phyloP scores from a whole-genome alignment of 2,113 vertebrate species.

The Phylloscopus trochiloides region DNA sequence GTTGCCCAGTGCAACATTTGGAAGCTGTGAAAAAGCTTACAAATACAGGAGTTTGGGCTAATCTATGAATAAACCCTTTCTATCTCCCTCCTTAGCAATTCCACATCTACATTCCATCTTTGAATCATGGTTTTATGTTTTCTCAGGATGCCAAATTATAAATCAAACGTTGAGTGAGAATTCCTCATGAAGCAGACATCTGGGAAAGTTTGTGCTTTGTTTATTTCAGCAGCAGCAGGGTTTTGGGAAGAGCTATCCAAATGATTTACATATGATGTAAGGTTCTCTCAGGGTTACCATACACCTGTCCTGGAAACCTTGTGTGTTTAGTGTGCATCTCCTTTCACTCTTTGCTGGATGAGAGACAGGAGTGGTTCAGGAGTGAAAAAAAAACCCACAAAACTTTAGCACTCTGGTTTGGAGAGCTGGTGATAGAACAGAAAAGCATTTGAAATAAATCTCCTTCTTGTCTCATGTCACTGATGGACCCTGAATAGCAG shows the following conservation, averaged over 20 bases:
- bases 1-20: not conserved
- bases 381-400: not conserved
- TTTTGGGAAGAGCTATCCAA: not conserved
- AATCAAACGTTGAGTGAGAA: not conserved
- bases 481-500: not conserved
- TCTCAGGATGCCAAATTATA: slow-evolving; percentile 3
- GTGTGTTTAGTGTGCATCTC: not conserved
- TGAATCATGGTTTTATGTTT: slow-evolving; percentile 8
- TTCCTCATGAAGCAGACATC: not conserved
- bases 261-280: not conserved
- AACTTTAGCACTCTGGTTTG: not conserved
- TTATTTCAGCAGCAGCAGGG: slow-evolving; percentile 1
- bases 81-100: not conserved
- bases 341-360: not conserved
- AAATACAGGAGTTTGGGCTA: not conserved
- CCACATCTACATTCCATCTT: not conserved
- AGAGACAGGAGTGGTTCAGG: not conserved
- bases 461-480: not conserved
- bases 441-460: not conserved
- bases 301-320: not conserved
- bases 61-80: not conserved
- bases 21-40: not conserved
- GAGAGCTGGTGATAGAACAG: not conserved
- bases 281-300: not conserved
- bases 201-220: slow-evolving; percentile 40